phyloP scores from a whole-genome alignment of 2,113 vertebrate species.

The Lagopus leucura region DNA sequence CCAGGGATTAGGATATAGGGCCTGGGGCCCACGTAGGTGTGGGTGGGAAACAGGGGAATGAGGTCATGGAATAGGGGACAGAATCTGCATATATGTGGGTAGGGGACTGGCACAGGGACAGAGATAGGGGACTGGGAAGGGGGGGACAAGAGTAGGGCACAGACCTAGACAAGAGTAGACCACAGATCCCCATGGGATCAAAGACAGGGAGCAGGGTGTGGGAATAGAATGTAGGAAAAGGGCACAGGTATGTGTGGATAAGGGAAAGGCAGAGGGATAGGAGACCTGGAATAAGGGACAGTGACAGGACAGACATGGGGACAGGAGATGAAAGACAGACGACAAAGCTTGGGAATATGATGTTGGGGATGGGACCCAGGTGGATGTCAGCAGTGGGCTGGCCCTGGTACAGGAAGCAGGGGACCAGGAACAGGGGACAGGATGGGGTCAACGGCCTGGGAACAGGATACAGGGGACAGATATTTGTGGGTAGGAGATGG shows the following conservation, averaged over 20 bases:
- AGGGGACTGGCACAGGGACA: not conserved
- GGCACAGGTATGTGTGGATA: not conserved
- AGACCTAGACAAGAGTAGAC: not conserved
- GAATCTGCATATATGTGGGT: not conserved
- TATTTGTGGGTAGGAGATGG: not conserved
- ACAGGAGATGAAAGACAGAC: not conserved
- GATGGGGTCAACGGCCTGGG: not conserved
- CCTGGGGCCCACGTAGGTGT: too few species aligned
- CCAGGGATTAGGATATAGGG: too few species aligned
- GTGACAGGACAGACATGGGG: not conserved
- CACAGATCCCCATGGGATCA: not conserved
- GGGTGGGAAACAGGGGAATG: too few species aligned
- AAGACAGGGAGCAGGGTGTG: not conserved
- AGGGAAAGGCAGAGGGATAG: too few species aligned
- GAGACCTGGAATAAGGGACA: not conserved
- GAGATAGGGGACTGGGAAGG: not conserved
- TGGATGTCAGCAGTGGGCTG: too few species aligned
- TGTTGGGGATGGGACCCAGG: not conserved
- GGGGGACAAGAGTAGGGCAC: not conserved
- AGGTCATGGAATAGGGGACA: not conserved
- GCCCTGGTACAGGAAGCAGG: not conserved
- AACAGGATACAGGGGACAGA: not conserved
- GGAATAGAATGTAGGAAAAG: not conserved
- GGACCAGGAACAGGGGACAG: not conserved
- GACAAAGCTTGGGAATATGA: not conserved